These are phyloP conservation scores for Porites divaricata DNA, from an alignment of 92 coral and sea anemone genomes.

Conservation along the genomic window DNA sequence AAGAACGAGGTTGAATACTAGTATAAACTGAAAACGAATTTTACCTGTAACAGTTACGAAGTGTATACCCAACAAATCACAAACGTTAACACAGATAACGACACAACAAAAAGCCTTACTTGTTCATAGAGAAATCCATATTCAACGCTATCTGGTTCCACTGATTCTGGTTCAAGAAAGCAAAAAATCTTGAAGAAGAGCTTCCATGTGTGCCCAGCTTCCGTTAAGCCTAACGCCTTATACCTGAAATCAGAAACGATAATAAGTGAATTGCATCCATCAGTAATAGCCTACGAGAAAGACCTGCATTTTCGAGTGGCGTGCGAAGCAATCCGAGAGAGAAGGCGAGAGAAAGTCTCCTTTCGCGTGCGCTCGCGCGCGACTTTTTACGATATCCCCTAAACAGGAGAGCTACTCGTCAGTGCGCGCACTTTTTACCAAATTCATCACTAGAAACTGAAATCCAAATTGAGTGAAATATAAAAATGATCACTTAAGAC, in stretches of 20 bases:
- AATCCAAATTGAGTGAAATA: too few species aligned
- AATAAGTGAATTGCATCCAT: not conserved
- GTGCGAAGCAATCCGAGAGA: not conserved
- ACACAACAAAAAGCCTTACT: constrained; percentile 34
- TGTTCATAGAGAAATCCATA: constrained; percentile 96
- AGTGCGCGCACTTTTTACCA: not conserved
- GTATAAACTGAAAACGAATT: too few species aligned
- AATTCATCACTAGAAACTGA: not conserved
- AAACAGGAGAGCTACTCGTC: too few species aligned
- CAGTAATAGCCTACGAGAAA: not conserved
- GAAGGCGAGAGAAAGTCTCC: too few species aligned
- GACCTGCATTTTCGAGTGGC: not conserved
- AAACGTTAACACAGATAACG: not conserved
- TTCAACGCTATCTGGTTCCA: constrained; percentile 85
- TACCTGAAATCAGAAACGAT: constrained; percentile 53
- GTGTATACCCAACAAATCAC: too few species aligned
- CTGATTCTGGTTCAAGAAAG: constrained; percentile 89
- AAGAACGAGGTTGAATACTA: too few species aligned
- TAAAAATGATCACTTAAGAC: too few species aligned
- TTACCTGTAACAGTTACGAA: too few species aligned
- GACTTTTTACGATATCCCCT: too few species aligned
- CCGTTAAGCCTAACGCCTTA: constrained; percentile 88
- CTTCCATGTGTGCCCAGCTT: constrained; percentile 90
- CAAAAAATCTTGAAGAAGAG: constrained; percentile 96
- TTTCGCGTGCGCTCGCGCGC: too few species aligned